phyloP scores from a whole-genome alignment of 1,140 invertebrate genomes.

The roundworm (Caenorhabditis elegans) region DNA sequence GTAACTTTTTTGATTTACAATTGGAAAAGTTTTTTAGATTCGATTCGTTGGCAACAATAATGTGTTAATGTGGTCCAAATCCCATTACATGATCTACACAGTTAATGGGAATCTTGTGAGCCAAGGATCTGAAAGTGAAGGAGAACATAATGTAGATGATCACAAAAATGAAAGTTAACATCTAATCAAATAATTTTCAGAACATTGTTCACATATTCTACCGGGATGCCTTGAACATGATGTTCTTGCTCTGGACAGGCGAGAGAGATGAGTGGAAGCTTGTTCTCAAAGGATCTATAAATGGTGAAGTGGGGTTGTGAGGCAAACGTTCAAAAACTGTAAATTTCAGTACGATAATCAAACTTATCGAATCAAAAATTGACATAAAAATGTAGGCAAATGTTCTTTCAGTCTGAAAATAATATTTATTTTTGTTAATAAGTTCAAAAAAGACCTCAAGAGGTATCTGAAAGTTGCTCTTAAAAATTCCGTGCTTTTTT shows the following conservation, averaged over 20 bases:
- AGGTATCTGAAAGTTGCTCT: no score
- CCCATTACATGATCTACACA: constrained; percentile 54
- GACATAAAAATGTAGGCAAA: no score
- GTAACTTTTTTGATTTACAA: no score
- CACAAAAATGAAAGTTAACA: background rate
- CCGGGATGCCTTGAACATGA: constrained; percentile 31
- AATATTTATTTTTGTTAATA: no score
- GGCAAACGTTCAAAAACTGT: background rate
- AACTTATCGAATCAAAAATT: no score
- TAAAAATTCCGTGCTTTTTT: no score
- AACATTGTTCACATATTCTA: constrained; percentile 55
- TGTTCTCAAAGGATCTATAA: constrained; percentile 38
- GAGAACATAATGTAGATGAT: constrained; percentile 10
- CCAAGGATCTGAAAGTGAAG: constrained; percentile 30
- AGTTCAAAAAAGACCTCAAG: no score
- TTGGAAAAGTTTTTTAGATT: constrained; percentile 7
- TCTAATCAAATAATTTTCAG: constrained; percentile 21
- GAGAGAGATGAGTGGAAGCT: constrained; percentile 57
- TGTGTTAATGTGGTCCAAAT: constrained; percentile 55
- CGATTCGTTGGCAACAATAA: background rate
- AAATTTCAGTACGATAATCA: no score
- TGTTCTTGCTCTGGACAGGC: constrained; percentile 49
- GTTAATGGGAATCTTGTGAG: constrained; percentile 49
- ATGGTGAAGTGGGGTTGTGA: background rate
- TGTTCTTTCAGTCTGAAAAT: no score